phyloP scores from a whole-genome alignment of 2,797 vertebrate species.

The Darevskia mixta region DNA sequence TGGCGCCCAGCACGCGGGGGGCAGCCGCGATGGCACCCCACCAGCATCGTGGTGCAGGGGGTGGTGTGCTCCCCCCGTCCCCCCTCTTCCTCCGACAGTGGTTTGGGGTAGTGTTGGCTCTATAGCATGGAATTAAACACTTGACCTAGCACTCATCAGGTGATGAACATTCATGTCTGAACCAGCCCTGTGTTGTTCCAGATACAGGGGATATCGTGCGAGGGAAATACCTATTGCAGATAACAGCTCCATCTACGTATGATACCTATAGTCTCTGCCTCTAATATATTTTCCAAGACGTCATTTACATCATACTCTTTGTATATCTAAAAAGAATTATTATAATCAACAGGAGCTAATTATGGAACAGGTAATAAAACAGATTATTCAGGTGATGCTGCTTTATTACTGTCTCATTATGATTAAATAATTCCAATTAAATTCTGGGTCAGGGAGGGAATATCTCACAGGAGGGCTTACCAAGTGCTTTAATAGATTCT shows the following conservation, averaged over 20 bases:
- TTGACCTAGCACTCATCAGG: not conserved
- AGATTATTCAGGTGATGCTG: conserved; percentile 80
- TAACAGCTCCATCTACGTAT: not conserved
- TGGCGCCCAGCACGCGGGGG: too few species aligned
- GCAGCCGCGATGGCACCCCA: too few species aligned
- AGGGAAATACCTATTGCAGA: not conserved
- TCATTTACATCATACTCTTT: conserved; percentile 58
- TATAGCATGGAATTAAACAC: not conserved
- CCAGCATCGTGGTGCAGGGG: too few species aligned
- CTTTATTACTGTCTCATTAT: conserved; percentile 80
- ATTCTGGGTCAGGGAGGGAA: conserved; percentile 75
- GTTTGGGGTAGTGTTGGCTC: not conserved
- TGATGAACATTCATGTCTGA: not conserved
- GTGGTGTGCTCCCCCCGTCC: too few species aligned
- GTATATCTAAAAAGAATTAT: conserved; percentile 62
- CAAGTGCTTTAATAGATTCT: conserved; percentile 77
- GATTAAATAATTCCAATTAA: conserved; percentile 81
- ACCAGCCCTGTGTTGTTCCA: not conserved
- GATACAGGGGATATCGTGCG: not conserved
- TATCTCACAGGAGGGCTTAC: conserved; percentile 77
- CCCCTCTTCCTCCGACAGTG: too few species aligned
- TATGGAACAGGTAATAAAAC: conserved; percentile 77
- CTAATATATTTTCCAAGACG: conserved; percentile 18
- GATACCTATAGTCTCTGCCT: not conserved
- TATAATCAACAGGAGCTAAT: conserved; percentile 72